Percentiles rank a stretch among this genome's conserved stretches.
These are phyloP conservation scores for Chymomyza fuscimana DNA, from an alignment of 2,888 invertebrate species.

Conservation along the genomic window DNA sequence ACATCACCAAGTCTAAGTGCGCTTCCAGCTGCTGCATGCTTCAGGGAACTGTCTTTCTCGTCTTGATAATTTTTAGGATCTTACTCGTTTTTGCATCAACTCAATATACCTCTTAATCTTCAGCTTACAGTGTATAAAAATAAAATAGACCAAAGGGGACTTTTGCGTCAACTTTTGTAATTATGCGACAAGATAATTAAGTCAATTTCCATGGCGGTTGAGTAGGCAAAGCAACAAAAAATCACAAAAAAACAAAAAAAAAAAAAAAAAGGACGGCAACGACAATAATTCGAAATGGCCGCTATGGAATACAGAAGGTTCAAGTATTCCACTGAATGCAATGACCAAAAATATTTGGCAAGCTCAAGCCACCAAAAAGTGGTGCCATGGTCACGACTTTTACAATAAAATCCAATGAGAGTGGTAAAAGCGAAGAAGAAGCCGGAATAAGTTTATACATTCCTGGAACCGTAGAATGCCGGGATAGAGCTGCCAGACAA, in stretches of 20 bases:
- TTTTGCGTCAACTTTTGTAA: constrained; percentile 67
- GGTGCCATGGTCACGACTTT: constrained; percentile 23
- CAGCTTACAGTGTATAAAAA: constrained; percentile 18
- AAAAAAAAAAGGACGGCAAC: constrained; percentile 15
- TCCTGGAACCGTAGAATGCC: constrained; percentile 25
- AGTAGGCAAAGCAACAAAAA: constrained; percentile 18
- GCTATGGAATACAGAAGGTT: constrained; percentile 11
- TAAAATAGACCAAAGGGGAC: constrained; percentile 41
- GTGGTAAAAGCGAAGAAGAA: background rate
- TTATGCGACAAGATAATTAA: constrained; percentile 71
- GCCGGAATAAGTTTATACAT: background rate
- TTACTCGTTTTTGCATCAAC: too few species aligned
- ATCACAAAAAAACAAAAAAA: constrained; percentile 24
- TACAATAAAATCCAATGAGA: constrained; percentile 47
- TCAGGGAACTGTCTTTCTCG: too few species aligned
- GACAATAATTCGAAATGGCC: constrained; percentile 18
- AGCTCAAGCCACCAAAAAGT: constrained; percentile 28
- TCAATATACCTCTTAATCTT: constrained; percentile 12
- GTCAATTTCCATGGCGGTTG: constrained; percentile 46
- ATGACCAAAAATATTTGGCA: constrained; percentile 56
- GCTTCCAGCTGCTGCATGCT: too few species aligned
- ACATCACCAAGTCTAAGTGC: too few species aligned
- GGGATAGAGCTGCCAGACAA: background rate
- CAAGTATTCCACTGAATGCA: constrained; percentile 25
- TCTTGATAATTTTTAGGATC: too few species aligned